Percentiles rank a stretch among this genome's conserved stretches.
Evolutionary conservation across 2,888 invertebrate species (phyloP).

Genomic region (Philopedon plagiatum): DNA sequence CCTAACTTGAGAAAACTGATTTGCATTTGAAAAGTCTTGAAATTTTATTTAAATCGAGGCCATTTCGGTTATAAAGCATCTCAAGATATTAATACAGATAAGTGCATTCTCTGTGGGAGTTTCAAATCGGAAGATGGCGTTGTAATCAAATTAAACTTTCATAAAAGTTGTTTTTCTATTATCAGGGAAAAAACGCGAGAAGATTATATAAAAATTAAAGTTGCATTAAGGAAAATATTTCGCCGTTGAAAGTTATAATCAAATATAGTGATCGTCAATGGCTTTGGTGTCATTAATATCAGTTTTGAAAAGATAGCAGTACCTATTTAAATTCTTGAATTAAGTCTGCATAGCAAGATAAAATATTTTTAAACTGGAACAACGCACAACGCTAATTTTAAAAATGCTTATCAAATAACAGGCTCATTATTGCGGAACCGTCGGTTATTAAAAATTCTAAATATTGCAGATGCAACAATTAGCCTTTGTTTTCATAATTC

Average conservation of each 20-base stretch:
- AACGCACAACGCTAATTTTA: not conserved
- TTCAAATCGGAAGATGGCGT: slow-evolving; percentile 1
- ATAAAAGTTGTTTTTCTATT: slow-evolving; percentile 8
- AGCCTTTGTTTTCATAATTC: slow-evolving; percentile 10
- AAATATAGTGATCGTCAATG: too few species aligned
- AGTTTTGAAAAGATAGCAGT: too few species aligned
- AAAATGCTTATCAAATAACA: not conserved
- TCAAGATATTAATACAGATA: slow-evolving; percentile 23
- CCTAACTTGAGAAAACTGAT: slow-evolving; percentile 13
- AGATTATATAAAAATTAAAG: not conserved
- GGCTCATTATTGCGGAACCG: not conserved
- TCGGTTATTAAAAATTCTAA: slow-evolving; percentile 1
- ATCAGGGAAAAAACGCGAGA: not conserved
- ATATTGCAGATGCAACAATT: slow-evolving; percentile 6
- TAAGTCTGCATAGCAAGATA: not conserved
- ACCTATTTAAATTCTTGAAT: not conserved
- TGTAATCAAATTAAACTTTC: slow-evolving; percentile 14
- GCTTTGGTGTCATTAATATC: too few species aligned
- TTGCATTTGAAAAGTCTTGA: slow-evolving; percentile 18
- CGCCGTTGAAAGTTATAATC: too few species aligned
- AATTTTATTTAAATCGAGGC: slow-evolving; percentile 24
- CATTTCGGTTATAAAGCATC: slow-evolving; percentile 19
- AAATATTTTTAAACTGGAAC: not conserved
- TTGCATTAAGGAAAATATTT: not conserved
- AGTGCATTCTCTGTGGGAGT: slow-evolving; percentile 9